A percentile compares a stretch with the other conserved stretches of the same genome.
phyloP scores from a whole-genome alignment of 2,113 vertebrate species.

The Malaclemys terrapin region DNA sequence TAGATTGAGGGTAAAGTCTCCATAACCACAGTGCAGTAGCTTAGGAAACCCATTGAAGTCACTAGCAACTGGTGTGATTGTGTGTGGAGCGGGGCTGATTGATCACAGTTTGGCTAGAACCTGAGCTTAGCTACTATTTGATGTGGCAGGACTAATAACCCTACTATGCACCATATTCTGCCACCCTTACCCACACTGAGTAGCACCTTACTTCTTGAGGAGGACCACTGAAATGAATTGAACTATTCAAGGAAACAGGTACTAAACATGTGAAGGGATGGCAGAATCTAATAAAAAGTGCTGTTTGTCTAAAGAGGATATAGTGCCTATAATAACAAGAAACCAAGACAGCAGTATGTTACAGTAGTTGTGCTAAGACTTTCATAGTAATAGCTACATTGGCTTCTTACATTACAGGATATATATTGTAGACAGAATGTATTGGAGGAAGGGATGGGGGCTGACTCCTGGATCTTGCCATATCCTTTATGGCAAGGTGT shows the following conservation, averaged over 20 bases:
- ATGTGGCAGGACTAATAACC: not conserved
- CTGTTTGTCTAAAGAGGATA: not conserved
- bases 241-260: not conserved
- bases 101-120: not conserved
- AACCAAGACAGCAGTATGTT: not conserved
- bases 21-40: not conserved
- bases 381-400: not conserved
- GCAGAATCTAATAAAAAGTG: not conserved
- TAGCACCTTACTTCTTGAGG: not conserved
- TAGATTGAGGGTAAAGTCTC: not conserved
- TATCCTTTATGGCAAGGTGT: too few relatives aligned
- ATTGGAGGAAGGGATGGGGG: not conserved
- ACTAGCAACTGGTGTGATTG: not conserved
- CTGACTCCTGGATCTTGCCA: not conserved
- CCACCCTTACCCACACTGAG: not conserved
- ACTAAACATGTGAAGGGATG: not conserved
- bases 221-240: not conserved
- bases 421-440: not conserved
- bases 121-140: not conserved
- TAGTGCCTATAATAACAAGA: rapidly evolving
- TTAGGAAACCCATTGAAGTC: not conserved
- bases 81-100: not conserved
- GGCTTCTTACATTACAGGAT: not conserved
- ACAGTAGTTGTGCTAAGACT: not conserved
- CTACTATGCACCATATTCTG: not conserved